Base-by-base conservation (phyloP, 2,888 invertebrate species). In the Agrochola macilenta region DNA sequence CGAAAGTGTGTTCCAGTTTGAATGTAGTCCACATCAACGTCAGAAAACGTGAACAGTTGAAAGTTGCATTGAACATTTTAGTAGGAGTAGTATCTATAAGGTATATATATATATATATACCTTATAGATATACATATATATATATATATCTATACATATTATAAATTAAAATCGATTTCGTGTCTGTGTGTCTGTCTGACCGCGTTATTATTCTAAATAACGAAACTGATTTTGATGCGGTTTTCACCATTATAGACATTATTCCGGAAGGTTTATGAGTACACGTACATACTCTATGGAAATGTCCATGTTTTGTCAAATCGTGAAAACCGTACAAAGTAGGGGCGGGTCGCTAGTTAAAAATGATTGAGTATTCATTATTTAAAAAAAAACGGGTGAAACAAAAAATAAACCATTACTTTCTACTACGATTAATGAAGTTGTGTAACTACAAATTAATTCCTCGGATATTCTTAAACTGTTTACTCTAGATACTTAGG, bases 11-110 rank as follows among this genome's bases (percentile, higher is more conserved):
- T 64, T 57, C 39, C 11, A 76, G 14, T 64, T 64, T 49, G 11
- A 11, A 76, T 64, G 20, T 26, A 64, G 54, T 43, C 11, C 35
- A 35, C 46, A 61, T 78, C 54, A 49, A 61, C 26, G 66, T 78
- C 72, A 39, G 11, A 57, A 35, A 76, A 46, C 5, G 35, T 17
- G 11, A 17, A 54, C 35, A 11, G 54, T 46, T 63, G 17, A 35
- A 60, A 49, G 46, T 46, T 49, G 60, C 54, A 61, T 30, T 54
- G 26, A n/a, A 78, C 14, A 65, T 23, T 17, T 17, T 43, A 54
- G 5, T 43, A 52, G 3, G 5, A 17, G 17, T 20, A 8, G 5
- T 26, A 65, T 9, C 9, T 43, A 11, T 43, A n/a, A 5, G 39
- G 2, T 12, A 39, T 39, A 9, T 5, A n/a, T 57, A 46, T 0